Conservation (phyloP, 2,113 vertebrate species). For the Pteronura brasiliensis region DNA sequence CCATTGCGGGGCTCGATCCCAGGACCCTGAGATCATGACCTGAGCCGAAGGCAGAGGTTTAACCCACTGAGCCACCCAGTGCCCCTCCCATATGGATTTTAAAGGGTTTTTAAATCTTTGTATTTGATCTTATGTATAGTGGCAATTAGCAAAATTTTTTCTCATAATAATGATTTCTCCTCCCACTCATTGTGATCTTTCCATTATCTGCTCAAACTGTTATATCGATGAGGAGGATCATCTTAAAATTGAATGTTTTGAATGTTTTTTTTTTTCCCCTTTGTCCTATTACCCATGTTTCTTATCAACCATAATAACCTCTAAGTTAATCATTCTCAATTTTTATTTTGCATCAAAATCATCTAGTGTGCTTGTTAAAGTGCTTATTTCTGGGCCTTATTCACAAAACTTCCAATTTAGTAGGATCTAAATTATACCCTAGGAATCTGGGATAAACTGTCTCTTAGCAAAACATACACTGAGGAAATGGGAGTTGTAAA, state of each 20-base stretch:
- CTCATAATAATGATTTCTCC: background rate
- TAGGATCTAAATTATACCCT: background rate
- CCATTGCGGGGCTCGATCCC: fast-evolving
- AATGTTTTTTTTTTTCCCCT: background rate
- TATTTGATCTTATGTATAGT: background rate
- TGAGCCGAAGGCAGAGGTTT: too few relatives aligned
- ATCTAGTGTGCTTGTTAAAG: background rate
- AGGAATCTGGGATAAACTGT: background rate
- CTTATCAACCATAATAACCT: background rate
- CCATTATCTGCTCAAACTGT: background rate
- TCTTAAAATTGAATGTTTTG: background rate
- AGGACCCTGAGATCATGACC: too few relatives aligned
- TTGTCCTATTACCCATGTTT: background rate
- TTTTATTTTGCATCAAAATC: background rate
- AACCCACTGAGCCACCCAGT: too few relatives aligned
- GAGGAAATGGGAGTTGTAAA: background rate
- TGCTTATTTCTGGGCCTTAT: background rate
- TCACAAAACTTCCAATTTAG: background rate
- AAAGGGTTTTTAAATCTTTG: background rate
- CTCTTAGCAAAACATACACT: background rate
- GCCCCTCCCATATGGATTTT: background rate
- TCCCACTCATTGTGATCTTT: background rate
- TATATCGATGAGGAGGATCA: background rate
- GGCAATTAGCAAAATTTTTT: background rate
- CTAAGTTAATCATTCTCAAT: background rate